Conservation (phyloP, 1,140 invertebrate genomes). For the Mizuhopecten yessoensis region DNA sequence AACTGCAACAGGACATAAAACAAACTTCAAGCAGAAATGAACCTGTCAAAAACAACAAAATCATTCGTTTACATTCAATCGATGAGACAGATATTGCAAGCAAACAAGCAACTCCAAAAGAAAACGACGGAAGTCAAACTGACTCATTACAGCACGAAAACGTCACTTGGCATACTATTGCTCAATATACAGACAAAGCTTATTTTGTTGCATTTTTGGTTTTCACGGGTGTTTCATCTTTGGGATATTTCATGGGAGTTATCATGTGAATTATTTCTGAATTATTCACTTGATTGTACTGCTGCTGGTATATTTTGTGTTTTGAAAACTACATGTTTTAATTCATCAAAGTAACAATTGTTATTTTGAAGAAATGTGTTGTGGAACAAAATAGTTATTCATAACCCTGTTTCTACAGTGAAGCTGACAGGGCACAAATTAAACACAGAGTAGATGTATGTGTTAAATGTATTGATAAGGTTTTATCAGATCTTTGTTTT, state of each 20-base stretch:
- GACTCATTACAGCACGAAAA: neutral
- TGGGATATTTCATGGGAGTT: neutral
- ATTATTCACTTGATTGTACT: too few species aligned
- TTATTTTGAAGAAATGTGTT: too few species aligned
- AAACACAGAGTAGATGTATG: too few species aligned
- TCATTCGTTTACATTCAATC: neutral
- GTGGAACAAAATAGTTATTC: too few species aligned
- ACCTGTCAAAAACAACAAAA: neutral
- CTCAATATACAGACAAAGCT: neutral
- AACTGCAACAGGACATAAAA: neutral
- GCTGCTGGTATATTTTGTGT: too few species aligned
- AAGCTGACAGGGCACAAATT: too few species aligned
- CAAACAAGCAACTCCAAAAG: neutral
- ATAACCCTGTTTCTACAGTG: too few species aligned
- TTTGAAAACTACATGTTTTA: too few species aligned
- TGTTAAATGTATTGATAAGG: too few species aligned
- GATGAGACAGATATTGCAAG: neutral
- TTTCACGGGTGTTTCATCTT: neutral
- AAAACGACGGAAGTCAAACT: neutral
- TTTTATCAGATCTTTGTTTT: too few species aligned
- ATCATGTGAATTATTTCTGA: too few species aligned
- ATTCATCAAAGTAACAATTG: too few species aligned
- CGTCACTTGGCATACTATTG: neutral
- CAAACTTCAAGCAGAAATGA: neutral
- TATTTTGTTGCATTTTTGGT: neutral